Conservation (phyloP, 2,888 invertebrate genomes). For the Meliscaeva auricollis region DNA sequence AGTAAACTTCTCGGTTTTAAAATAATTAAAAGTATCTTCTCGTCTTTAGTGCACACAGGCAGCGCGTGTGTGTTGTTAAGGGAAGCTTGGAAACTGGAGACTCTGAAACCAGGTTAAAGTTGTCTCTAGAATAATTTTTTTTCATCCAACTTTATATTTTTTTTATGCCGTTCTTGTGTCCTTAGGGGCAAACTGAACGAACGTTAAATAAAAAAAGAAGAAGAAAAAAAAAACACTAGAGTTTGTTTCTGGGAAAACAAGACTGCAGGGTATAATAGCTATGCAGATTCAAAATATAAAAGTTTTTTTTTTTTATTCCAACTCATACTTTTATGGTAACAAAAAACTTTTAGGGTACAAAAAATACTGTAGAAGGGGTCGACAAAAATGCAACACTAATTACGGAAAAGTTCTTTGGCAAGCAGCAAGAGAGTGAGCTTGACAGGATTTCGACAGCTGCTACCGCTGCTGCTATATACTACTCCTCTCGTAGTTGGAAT, state of each 20-base stretch:
- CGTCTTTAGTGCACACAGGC: background rate
- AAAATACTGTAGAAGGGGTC: background rate
- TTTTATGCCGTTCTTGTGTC: constrained; percentile 38
- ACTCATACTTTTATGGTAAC: constrained; percentile 19
- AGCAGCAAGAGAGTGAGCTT: constrained; percentile 46
- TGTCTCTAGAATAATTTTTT: constrained; percentile 35
- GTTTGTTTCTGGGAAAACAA: constrained; percentile 55
- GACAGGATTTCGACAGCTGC: constrained; percentile 71
- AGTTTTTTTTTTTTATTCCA: constrained; percentile 2
- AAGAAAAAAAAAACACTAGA: constrained; percentile 51
- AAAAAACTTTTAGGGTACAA: constrained; percentile 24
- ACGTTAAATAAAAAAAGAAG: constrained; percentile 7
- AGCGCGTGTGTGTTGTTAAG: constrained; percentile 12
- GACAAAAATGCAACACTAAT: constrained; percentile 69
- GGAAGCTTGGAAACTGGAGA: constrained; percentile 23
- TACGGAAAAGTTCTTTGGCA: constrained; percentile 69
- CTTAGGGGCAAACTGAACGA: constrained; percentile 52
- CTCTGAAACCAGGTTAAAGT: constrained; percentile 62
- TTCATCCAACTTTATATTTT: constrained; percentile 9
- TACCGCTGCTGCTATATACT: constrained; percentile 14
- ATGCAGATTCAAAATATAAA: constrained; percentile 57
- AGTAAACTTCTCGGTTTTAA: constrained; percentile 61
- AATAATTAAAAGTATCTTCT: constrained; percentile 62
- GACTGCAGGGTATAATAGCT: constrained; percentile 54
- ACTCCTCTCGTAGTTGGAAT: constrained; percentile 7